Conservation (phyloP, 1,140 invertebrate genomes). For the Drepana arcuata region DNA sequence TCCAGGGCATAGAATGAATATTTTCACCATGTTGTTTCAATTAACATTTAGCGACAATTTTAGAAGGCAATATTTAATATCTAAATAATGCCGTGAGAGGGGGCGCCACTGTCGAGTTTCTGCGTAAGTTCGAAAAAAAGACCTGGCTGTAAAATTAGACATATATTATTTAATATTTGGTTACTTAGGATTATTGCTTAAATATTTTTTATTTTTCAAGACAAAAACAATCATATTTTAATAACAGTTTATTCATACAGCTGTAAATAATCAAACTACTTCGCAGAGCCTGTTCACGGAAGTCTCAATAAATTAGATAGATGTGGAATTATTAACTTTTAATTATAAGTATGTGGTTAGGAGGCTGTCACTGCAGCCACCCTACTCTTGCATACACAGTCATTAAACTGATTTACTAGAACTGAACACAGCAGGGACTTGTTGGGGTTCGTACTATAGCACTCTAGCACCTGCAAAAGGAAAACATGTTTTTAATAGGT, state of each 20-base stretch:
- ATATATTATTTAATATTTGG: conserved; percentile 1
- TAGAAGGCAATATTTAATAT: too few species aligned
- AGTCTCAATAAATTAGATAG: conserved; percentile 1
- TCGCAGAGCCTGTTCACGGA: conserved; percentile 18
- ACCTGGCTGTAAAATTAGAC: background rate
- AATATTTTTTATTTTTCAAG: too few species aligned
- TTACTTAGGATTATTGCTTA: background rate
- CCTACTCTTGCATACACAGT: conserved; percentile 62
- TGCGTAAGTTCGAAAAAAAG: too few species aligned
- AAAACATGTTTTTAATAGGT: conserved; percentile 2
- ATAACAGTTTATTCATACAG: conserved; percentile 67
- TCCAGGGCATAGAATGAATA: too few species aligned
- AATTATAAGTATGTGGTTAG: conserved; percentile 31
- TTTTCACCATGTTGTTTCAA: too few species aligned
- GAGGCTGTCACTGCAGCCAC: conserved; percentile 45
- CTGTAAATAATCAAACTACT: conserved; percentile 57
- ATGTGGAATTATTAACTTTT: conserved; percentile 16
- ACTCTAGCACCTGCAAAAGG: conserved; percentile 49
- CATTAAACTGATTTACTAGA: conserved; percentile 64
- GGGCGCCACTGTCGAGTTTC: too few species aligned
- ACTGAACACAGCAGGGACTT: conserved; percentile 58
- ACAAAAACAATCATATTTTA: too few species aligned
- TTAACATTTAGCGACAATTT: too few species aligned
- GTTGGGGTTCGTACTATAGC: conserved; percentile 57
- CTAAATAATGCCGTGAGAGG: too few species aligned